Base-by-base conservation (phyloP, 2,113 vertebrate species). In the Spizaetus ornatus region DNA sequence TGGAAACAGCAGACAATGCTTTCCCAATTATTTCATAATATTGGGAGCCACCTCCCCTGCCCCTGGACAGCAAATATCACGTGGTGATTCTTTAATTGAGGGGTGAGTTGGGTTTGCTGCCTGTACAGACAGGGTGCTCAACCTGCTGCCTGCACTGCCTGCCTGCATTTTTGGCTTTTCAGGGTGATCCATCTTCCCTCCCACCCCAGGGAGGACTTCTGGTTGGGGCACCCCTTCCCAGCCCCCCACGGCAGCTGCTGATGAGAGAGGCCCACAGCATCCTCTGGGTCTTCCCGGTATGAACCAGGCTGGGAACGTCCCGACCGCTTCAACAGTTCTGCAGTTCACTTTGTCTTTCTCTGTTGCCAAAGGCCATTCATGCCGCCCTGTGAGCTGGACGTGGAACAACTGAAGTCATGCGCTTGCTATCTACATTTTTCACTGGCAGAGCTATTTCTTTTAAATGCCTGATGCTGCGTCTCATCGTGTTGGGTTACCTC, bases 271-370 rank as follows among this genome's bases (percentile, higher is more conserved):
- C 9, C 20, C 16, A 14, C 4, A 5, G 63, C 61, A 36, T 12
- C 47, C 15, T 65, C 13, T 1, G 4, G 13, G 29, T 8, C 16
- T 47, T 36, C 13, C 73, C 15, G 1, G 7, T 17, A 2, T 4
- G 38, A 36, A 19, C n/a, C 19, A 11, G 26, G 26, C 9, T 45
- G 29, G 61, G 56, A 29, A 13, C 34, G 9, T 43, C 50, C 55
- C 15, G n/a, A 42, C 18, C 2, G 0, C 36, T 42, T 26, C 29
- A 18, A 1, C 23, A 2, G 22, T 13, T n/a, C 6, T 47, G 67
- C 22, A 1, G 40, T 17, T 66, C 17, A 3, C 15, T 13, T 16
- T 8, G 25, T 47, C 22, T 42, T 31, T 40, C 23, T 43, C 50
- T 8, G 3, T 16, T 10, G 55, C 55, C 77, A 19, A 26, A 26